Evolutionary conservation across 2,113 vertebrate genomes (phyloP), one percentile per base, ranked within the genome.

Genomic region (Dermatemys mawii): DNA sequence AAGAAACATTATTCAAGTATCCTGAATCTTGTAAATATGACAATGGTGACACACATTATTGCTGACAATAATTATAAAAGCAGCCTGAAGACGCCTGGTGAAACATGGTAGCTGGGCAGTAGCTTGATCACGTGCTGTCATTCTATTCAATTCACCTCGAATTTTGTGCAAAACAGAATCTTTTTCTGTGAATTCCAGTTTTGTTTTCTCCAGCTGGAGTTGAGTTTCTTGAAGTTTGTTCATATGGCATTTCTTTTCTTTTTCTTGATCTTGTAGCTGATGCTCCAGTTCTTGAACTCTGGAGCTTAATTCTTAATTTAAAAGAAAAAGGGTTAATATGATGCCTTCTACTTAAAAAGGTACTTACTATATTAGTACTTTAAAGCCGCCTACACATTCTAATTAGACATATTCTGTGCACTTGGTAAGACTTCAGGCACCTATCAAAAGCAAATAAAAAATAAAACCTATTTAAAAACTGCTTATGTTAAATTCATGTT

Each of bases 171-270:
- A 91, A 95, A 96, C 93, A 98, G 98, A 98, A 91, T 99, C 99
- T 83, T 98, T 99, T 50, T 99, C 98, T 1, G 44, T 91, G 89
- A 99, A 98, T 80, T 99, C 98, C 88, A 95, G 87, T 90, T 97
- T 98, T 35, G 98, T 84, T 95, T 98, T 98, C 73, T 98, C 98
- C 90, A 99, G 91, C 10, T 99, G 98, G 22, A 97, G 97, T 88
- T 99, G 98, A 3, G 97, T 90, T 54, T 99, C 99, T 88, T 98
- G 98, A 54, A 98, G 92, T 89, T 98, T 99, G 89, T 94, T 98
- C 35, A 97, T 79, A 50, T 98, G 97, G 78, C 63, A 96, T 92
- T 98, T 98, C 60, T 98, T 96, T 57, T 99, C 97, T 93, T 98
- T 99, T 82, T 99, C 98, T 88, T 99, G 98, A 95, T 95, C 95